Base-by-base conservation (phyloP, 92 coral and sea anemone genomes). In the Chrysogorgia sp. region DNA sequence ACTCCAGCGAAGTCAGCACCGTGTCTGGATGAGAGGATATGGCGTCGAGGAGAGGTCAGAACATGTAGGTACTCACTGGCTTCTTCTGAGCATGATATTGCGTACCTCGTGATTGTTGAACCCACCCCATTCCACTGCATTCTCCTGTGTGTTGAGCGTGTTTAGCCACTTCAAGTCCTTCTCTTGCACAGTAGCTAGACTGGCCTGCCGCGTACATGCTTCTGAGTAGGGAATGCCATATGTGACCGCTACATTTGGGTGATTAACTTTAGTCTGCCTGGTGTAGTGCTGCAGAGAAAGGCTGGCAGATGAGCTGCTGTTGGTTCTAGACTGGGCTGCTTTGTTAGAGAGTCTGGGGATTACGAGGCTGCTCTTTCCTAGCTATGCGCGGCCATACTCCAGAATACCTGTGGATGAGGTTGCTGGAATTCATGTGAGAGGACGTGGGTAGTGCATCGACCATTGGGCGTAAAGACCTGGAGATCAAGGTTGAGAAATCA, bases 391-490 rank as follows among this genome's bases (percentile, higher is more conserved):
- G 47, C 71, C 50, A 20, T 64, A 28, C 70, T 63, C 70, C 34
- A 33, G 47, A 37, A 64, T 64, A 64, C 71, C 71, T 33, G 71
- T 48, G 34, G 71, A 48, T 31, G 31, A 48, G 2, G 49, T 23
- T 40, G 31, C 47, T 30, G 31, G 71, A 34, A 64, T 64, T 33
- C 71, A 64, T 64, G 71, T 22, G 71, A 64, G 23, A 64, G 71
- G 50, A 64, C 71, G 34, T 64, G 71, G 25, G 49, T 64, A 64
- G 47, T 33, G 49, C 71, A 24, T 64, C 71, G 71, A 33, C 71
- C 71, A 64, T 64, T 64, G 50, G 71, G 71, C 50, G 71, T 33
- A 25, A 64, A 64, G n/a, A 64, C 71, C 50, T 64, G 71, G 71
- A 64, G 71, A 40, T 64, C 71, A 64, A 64, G 71, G 50, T 64